phyloP scores from a whole-genome alignment of 2,888 invertebrate species.

The Phrixothrix hirtus region DNA sequence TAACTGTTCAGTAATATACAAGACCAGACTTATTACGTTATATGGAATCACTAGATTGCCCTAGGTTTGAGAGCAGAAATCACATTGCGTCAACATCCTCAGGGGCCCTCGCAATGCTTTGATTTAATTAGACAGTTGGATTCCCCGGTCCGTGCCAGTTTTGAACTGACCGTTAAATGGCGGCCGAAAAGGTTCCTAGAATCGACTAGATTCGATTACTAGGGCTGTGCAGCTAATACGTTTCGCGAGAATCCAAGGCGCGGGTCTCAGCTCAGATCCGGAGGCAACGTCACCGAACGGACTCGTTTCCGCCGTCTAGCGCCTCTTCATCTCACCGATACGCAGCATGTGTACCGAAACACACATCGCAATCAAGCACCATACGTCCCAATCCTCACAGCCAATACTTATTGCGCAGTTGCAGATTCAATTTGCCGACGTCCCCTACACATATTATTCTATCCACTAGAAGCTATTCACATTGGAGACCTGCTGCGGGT shows the following conservation, averaged over 20 bases:
- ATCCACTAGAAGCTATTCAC: constrained; percentile 69
- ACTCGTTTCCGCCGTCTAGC: constrained; percentile 23
- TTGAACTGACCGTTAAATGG: no score
- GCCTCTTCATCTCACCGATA: constrained; percentile 34
- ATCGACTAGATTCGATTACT: constrained; percentile 56
- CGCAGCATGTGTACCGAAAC: constrained; percentile 42
- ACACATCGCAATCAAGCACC: constrained; percentile 61
- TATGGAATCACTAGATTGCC: no score
- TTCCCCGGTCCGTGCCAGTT: constrained; percentile 60
- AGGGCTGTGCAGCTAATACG: constrained; percentile 55
- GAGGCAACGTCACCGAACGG: no score
- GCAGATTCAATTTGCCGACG: constrained; percentile 70
- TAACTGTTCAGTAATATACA: no score
- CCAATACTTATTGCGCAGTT: constrained; percentile 74
- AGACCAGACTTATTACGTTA: no score
- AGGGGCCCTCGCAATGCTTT: constrained; percentile 70
- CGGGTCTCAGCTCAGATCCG: no score
- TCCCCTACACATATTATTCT: no score
- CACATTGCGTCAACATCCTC: constrained; percentile 49
- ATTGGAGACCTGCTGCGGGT: constrained; percentile 79
- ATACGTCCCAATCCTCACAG: constrained; percentile 69
- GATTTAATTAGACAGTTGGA: constrained; percentile 69
- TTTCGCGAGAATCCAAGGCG: no score
- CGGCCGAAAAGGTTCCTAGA: constrained; percentile 62
- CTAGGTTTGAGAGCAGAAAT: no score